Evolutionary conservation across 2,113 vertebrate species (phyloP), one percentile per base, ranked within the genome.

Genomic region (Mastomys coucha): DNA sequence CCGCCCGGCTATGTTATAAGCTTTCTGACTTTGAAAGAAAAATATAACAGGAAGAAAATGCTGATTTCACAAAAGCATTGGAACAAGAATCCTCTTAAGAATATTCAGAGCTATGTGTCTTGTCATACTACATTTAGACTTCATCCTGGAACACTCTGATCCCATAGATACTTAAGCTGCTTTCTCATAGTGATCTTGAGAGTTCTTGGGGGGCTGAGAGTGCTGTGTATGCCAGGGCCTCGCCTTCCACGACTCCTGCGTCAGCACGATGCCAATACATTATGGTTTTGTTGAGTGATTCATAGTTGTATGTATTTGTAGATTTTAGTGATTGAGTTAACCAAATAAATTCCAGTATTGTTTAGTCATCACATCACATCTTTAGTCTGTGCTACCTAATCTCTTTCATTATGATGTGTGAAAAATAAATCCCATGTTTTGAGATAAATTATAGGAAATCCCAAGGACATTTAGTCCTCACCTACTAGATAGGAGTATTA

Each of bases 361-460:
- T 78, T 81, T 89, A 58, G 5, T 76, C 31, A 24, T 76, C 51
- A 70, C 42, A 42, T 58, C 19, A 89, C 11, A 67, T 70, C 22
- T 89, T 77, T 49, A 85, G 11, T 77, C 58, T 22, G 28, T 73
- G 84, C 67, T 73, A 49, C 24, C 72, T 84, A 93, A 69, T 89
- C 14, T 42, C n/a, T 85, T 88, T 73, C 49, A 69, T n/a, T 33
- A 20, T 49, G 73, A 92, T 10, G 20, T 78, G 20, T 88, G 24
- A 19, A 93, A 93, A 91, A 53, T 90, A 22, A 96, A 39, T 78
- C 31, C 28, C 7, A 22, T 92, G 45, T 93, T 84, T 80, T 0
- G 77, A 65, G 76, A 96, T 70, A 93, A 91, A 85, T 96, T 60
- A 73, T 67, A 22, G 39, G 45, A 69, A n/a, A 85, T 85, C 24